Evolutionary conservation across 2,797 vertebrate genomes (phyloP).

Genomic region (Aselliscus stoliczkanus): DNA sequence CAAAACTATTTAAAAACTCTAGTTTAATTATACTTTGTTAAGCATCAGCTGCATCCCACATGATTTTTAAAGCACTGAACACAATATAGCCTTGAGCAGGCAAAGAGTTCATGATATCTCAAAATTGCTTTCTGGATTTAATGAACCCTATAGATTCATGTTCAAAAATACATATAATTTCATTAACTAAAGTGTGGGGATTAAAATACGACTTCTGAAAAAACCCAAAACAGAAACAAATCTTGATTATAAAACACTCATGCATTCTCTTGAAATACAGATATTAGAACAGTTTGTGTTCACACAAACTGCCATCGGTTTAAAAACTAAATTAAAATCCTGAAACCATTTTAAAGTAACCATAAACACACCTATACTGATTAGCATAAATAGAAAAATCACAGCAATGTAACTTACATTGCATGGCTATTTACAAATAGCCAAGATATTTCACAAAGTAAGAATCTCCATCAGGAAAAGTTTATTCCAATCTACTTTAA

Average conservation of each 20-base stretch:
- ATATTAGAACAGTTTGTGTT: background rate
- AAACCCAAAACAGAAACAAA: background rate
- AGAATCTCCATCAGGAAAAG: constrained; percentile 12
- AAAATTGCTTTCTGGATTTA: background rate
- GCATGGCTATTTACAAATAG: constrained; percentile 39
- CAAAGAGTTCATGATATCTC: background rate
- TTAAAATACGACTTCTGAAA: background rate
- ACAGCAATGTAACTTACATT: background rate
- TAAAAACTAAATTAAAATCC: constrained; percentile 24
- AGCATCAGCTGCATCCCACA: constrained; percentile 10
- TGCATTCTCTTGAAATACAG: background rate
- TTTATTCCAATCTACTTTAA: constrained; percentile 46
- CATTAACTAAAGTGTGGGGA: background rate
- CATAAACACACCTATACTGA: background rate
- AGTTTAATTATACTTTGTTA: constrained; percentile 1
- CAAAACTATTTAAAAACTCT: constrained; percentile 19
- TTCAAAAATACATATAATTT: background rate
- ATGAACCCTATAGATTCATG: background rate
- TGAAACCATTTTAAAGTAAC: background rate
- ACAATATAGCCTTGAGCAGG: constrained; percentile 25
- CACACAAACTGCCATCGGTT: background rate
- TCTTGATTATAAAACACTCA: background rate
- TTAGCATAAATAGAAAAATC: constrained; percentile 34
- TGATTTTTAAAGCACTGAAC: constrained; percentile 31
- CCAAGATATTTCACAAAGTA: constrained; percentile 37